These are phyloP conservation scores for Cheilosia vernalis DNA, from an alignment of 2,888 invertebrate genomes.

Conservation along the genomic window DNA sequence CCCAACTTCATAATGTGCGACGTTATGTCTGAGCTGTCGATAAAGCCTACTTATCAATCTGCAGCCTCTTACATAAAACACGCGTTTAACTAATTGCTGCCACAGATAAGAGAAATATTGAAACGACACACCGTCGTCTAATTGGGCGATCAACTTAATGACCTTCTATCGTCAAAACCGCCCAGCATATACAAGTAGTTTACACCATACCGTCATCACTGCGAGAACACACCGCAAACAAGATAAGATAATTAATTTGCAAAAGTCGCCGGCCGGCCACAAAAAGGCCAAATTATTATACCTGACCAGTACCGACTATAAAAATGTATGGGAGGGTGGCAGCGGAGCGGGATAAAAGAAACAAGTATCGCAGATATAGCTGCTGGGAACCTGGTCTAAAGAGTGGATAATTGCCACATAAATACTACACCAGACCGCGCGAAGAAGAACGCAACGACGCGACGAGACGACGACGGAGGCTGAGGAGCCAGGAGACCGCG, in stretches of 20 bases:
- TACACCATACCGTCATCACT: constrained; percentile 54
- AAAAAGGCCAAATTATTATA: constrained; percentile 66
- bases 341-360: constrained; percentile 35
- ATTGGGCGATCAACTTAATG: constrained; percentile 75
- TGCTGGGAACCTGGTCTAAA: constrained; percentile 70
- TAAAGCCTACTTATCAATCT: background rate
- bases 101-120: constrained; percentile 43
- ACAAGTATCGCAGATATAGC: constrained; percentile 50
- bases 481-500: background rate
- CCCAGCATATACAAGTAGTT: constrained; percentile 36
- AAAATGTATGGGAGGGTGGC: constrained; percentile 22
- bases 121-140: constrained; percentile 53
- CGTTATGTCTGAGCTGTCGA: background rate
- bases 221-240: constrained; percentile 70
- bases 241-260: constrained; percentile 75
- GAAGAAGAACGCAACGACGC: background rate
- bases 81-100: constrained; percentile 39
- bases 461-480: background rate
- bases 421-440: constrained; percentile 37
- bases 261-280: constrained; percentile 66
- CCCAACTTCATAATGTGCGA: no score
- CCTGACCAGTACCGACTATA: constrained; percentile 22
- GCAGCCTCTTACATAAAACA: constrained; percentile 7
- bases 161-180: constrained; percentile 70
- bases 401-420: constrained; percentile 75